Percentiles rank a stretch among this genome's conserved stretches.
Conservation (phyloP, 1,140 invertebrate species). For the Globodera rostochiensis region DNA sequence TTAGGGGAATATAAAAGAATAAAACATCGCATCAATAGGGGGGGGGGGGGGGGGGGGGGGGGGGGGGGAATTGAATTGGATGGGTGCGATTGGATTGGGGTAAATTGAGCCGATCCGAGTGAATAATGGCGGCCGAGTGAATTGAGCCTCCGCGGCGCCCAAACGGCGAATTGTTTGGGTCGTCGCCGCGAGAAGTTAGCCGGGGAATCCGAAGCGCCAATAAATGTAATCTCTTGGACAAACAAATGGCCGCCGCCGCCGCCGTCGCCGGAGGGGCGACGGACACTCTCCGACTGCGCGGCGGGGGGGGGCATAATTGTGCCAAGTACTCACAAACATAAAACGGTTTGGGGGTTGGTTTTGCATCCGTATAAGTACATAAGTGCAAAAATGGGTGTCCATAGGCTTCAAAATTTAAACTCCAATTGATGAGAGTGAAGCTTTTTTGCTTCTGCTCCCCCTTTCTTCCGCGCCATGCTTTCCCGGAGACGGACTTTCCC, state of each 20-base stretch:
- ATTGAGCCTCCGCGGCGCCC: not conserved
- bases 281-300: not conserved
- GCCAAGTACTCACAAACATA: not conserved
- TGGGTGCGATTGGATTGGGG: not conserved
- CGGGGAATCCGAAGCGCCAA: not conserved
- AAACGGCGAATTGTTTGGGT: slow-evolving; percentile 2
- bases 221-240: slow-evolving; percentile 15
- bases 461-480: too few species aligned
- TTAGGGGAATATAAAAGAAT: not conserved
- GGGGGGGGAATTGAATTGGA: not conserved
- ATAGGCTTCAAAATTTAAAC: not conserved
- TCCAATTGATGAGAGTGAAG: not conserved
- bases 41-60: too few species aligned
- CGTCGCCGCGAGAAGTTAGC: not conserved
- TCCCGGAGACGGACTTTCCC: too few species aligned
- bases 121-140: not conserved
- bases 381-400: not conserved
- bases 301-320: not conserved
- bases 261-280: not conserved
- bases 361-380: not conserved
- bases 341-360: not conserved
- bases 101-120: slow-evolving; percentile 11
- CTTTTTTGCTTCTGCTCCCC: not conserved
- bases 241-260: slow-evolving; percentile 1
- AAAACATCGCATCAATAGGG: not conserved